Evolutionary conservation across 2,888 invertebrate species (phyloP).

Genomic region (Gastracanthus pulcherrimus): DNA sequence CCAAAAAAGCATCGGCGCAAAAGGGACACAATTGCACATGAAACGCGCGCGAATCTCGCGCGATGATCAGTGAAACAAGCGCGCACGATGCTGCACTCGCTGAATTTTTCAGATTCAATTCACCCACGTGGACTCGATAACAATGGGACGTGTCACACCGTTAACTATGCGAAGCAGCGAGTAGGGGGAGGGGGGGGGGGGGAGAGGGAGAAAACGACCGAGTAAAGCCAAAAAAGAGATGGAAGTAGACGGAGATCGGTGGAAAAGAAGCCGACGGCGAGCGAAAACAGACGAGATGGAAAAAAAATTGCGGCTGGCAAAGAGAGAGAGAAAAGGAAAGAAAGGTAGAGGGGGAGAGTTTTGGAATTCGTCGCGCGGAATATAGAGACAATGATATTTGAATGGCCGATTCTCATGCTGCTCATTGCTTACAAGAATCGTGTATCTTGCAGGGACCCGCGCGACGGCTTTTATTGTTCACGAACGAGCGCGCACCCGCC

Average conservation of each 20-base stretch:
- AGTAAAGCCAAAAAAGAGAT: too few species aligned
- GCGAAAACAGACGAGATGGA: too few species aligned
- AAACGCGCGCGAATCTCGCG: not conserved
- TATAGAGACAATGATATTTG: conserved; percentile 28
- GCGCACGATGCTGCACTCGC: not conserved
- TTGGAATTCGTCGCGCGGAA: conserved; percentile 7
- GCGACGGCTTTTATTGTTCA: conserved; percentile 31
- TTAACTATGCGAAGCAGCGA: not conserved
- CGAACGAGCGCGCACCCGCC: conserved; percentile 5
- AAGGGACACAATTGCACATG: not conserved
- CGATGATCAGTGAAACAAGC: not conserved
- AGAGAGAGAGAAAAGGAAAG: not conserved
- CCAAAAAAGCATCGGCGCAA: too few species aligned
- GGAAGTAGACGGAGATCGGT: not conserved
- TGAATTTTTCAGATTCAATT: not conserved
- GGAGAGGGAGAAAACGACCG: not conserved
- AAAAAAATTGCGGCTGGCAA: too few species aligned
- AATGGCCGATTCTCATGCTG: conserved; percentile 30
- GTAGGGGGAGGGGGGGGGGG: too few species aligned
- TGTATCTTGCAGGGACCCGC: conserved; percentile 27
- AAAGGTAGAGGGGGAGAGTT: not conserved
- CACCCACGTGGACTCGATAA: not conserved
- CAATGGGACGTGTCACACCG: conserved; percentile 1
- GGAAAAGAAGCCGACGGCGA: not conserved
- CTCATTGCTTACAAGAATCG: conserved; percentile 17